Evolutionary conservation across 2,113 vertebrate genomes (phyloP), one percentile per base, ranked within the genome.

Genomic region (Plestiodon gilberti): DNA sequence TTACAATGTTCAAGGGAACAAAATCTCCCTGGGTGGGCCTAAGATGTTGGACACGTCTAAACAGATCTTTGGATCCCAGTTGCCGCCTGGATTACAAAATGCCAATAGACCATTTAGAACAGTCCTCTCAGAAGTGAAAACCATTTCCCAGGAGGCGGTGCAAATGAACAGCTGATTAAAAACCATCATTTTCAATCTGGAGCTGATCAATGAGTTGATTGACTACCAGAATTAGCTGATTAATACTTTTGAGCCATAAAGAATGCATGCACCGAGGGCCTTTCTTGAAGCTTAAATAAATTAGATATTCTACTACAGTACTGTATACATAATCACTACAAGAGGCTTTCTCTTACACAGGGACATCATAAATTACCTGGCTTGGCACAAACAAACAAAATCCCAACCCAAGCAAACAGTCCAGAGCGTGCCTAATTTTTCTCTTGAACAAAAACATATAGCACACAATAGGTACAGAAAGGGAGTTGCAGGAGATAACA

Each of bases 381-480:
- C 57, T 40, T 85, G 86, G 87, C 87, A 84, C 78, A 84, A 33
- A 30, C 9, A 22, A 43, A 40, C 25, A 43, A 88, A 86, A 87
- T 78, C 67, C 55, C 35, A 62, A 83, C 69, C 82, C 86, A 78
- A 82, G 69, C 90, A 89, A 6, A 71, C 87, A 77, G 59, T 90
- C 86, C 69, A 11, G 43, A 85, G 90, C 1, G 25, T 8, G 67
- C 40, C 90, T 87, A 76, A 25, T 91, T 93, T 82, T 90, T 84
- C 59, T 76, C 59, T 92, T 9, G 1, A 91, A 83, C 84, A 91
- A 91, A 90, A 93, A 69, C 74, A 90, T 87, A 76, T 33, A 48
- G 82, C 5, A 83, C 93, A 90, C 69, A 71, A 89, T 67, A 81
- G 80, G 89, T 89, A 90, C 87, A 86, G 83, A 94, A 93, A 91